Evolutionary conservation across 2,888 invertebrate species (phyloP).

Genomic region (Zhengitettix transpicula): DNA sequence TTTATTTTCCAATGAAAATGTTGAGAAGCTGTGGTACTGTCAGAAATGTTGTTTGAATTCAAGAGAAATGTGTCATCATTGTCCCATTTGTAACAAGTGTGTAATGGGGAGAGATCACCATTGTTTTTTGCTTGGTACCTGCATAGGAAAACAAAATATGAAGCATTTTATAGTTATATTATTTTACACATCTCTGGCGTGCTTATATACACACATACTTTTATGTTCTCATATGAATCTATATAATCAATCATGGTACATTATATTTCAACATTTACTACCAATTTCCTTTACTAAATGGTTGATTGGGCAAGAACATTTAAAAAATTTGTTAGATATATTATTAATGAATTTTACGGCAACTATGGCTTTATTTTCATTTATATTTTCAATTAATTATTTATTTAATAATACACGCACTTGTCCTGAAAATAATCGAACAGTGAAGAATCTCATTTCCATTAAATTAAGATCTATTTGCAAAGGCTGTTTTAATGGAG

Average conservation of each 20-base stretch:
- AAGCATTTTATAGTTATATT: slow-evolving; percentile 7
- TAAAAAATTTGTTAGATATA: slow-evolving; percentile 1
- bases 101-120: slow-evolving; percentile 7
- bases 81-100: slow-evolving; percentile 9
- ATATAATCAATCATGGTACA: neutral
- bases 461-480: too few relatives aligned
- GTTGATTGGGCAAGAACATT: slow-evolving; percentile 2
- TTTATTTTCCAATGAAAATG: too few relatives aligned
- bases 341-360: slow-evolving; percentile 5
- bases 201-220: slow-evolving; percentile 1
- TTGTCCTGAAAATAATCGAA: too few relatives aligned
- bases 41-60: slow-evolving; percentile 4
- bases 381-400: neutral
- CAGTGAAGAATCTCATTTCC: too few relatives aligned
- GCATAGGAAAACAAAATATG: slow-evolving; percentile 6
- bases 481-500: too few relatives aligned
- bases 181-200: slow-evolving; percentile 4
- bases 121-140: slow-evolving; percentile 9
- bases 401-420: too few relatives aligned
- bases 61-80: slow-evolving; percentile 7
- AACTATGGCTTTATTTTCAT: slow-evolving; percentile 2
- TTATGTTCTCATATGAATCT: slow-evolving; percentile 1
- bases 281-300: slow-evolving; percentile 6
- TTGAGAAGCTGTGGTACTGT: slow-evolving; percentile 5
- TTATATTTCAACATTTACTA: slow-evolving; percentile 3